phyloP scores from a whole-genome alignment of 53 echinoderm and acorn worm genomes.

The Temnopleurus reevesii region DNA sequence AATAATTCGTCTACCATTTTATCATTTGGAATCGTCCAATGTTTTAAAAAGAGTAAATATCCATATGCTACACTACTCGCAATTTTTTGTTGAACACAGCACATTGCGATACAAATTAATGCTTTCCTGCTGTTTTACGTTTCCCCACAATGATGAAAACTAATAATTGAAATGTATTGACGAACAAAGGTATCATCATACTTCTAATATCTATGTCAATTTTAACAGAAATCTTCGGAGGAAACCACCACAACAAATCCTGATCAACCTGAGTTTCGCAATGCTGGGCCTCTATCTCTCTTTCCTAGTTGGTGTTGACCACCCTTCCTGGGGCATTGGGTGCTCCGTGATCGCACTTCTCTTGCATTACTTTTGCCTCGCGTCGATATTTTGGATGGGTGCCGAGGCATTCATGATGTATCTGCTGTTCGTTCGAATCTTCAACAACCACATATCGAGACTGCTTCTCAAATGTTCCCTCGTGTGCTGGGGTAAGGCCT shows the following conservation, averaged over 20 bases:
- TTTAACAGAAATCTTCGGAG: conserved; percentile 72
- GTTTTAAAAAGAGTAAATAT: no score
- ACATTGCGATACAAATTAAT: no score
- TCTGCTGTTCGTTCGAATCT: conserved; percentile 67
- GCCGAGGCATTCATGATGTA: conserved; percentile 84
- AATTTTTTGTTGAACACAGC: no score
- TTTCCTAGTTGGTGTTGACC: conserved; percentile 78
- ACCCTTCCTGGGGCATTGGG: conserved; percentile 10
- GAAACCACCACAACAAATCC: conserved; percentile 78
- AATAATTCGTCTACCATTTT: no score
- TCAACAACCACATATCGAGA: conserved; percentile 56
- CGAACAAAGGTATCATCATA: no score
- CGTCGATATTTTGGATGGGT: conserved; percentile 79
- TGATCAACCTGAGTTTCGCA: conserved; percentile 70
- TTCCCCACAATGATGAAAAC: no score
- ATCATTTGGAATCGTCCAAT: no score
- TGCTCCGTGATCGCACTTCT: conserved; percentile 73
- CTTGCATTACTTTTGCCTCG: conserved; percentile 82
- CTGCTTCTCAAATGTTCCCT: conserved; percentile 64
- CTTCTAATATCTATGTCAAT: no score
- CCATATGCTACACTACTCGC: no score
- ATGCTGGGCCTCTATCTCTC: conserved; percentile 73
- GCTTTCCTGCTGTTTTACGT: background rate
- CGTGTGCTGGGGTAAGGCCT: conserved; percentile 71
- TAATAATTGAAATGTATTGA: no score